These are phyloP conservation scores for Heliconius nattereri DNA, from an alignment of 1,140 invertebrate species.

Conservation along the genomic window DNA sequence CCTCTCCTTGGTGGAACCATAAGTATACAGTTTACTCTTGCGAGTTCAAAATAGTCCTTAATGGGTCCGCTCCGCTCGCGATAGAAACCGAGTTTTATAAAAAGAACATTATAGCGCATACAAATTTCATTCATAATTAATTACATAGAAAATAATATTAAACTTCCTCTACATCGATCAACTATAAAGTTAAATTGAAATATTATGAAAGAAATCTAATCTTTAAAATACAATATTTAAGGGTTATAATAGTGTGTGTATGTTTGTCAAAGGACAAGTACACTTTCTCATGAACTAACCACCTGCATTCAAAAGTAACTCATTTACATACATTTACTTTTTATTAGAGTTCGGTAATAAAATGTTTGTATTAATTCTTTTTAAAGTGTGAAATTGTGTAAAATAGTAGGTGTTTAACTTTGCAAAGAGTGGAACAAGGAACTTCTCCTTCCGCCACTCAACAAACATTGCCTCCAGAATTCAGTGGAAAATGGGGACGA, in stretches of 20 bases:
- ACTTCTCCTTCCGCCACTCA: too few species aligned
- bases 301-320: constrained; percentile 41
- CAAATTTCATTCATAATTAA: constrained; percentile 38
- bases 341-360: constrained; percentile 24
- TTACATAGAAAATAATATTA: constrained; percentile 41
- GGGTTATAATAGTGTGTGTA: constrained; percentile 5
- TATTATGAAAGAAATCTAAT: background rate
- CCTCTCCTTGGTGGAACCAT: too few species aligned
- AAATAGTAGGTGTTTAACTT: background rate
- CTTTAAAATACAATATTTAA: background rate
- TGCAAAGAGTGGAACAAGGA: background rate
- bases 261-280: constrained; percentile 1
- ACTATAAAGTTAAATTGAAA: background rate
- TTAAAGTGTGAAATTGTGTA: background rate
- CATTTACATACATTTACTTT: constrained; percentile 42
- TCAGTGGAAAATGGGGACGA: background rate
- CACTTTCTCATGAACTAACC: constrained; percentile 34
- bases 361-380: background rate
- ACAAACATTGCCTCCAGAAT: too few species aligned
- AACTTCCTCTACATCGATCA: constrained; percentile 19
- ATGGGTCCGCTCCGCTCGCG: too few species aligned
- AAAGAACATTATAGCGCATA: background rate
- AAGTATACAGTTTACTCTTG: too few species aligned
- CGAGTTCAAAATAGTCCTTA: too few species aligned
- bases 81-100: background rate